Conservation (phyloP, 2,888 invertebrate genomes). For the Nemotelus pantherinus region DNA sequence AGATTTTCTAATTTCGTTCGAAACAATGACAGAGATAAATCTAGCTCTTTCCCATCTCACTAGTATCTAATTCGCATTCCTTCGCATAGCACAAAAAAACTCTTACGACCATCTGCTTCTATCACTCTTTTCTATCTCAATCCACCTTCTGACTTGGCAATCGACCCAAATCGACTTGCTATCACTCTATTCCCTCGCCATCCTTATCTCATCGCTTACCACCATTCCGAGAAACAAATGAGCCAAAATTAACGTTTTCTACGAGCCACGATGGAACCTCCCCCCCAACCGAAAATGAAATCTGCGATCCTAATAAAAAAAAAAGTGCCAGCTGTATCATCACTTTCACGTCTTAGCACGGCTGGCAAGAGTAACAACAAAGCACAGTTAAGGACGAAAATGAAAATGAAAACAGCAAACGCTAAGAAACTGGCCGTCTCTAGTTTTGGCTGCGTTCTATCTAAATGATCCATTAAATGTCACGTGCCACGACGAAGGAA, state of each 20-base stretch:
- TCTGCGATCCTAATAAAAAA: slow-evolving; percentile 27
- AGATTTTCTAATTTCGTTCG: too few species aligned
- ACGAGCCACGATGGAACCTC: not conserved
- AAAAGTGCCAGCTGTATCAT: slow-evolving; percentile 15
- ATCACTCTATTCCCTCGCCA: not conserved
- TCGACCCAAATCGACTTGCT: slow-evolving; percentile 19
- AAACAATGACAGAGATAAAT: too few species aligned
- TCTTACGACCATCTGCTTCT: too few species aligned
- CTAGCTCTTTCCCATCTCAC: too few species aligned
- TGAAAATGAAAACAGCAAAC: not conserved
- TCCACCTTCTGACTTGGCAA: not conserved
- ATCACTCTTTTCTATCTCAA: too few species aligned
- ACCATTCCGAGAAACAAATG: not conserved
- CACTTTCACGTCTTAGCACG: slow-evolving; percentile 2
- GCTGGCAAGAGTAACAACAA: too few species aligned
- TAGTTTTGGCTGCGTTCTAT: not conserved
- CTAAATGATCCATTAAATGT: slow-evolving; percentile 38
- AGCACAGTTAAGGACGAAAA: not conserved
- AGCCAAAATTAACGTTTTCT: slow-evolving; percentile 9
- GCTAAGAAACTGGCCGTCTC: slow-evolving; percentile 8
- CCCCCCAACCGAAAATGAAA: not conserved
- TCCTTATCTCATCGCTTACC: not conserved
- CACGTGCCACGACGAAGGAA: slow-evolving; percentile 23
- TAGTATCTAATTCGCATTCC: too few species aligned
- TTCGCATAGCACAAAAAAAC: too few species aligned